Conservation (phyloP, 1,140 invertebrate genomes). For the Samia ricini region DNA sequence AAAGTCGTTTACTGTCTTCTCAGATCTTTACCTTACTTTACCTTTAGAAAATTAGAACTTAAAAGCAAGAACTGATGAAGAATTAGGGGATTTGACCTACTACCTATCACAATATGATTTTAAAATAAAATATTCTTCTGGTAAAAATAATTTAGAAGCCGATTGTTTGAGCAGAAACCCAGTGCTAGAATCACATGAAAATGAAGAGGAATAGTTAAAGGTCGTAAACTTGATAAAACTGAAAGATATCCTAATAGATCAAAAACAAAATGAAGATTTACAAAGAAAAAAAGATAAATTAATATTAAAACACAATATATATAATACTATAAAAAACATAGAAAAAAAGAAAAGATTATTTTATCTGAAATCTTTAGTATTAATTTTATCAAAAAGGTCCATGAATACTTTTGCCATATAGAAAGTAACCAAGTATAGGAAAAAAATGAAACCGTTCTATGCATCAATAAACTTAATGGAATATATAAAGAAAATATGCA, state of each 20-base stretch:
- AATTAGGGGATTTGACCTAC: too few relatives aligned
- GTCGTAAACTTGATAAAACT: constrained; percentile 5
- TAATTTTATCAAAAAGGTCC: too few relatives aligned
- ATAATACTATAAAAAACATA: too few relatives aligned
- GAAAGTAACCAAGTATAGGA: constrained; percentile 28
- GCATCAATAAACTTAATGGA: constrained; percentile 29
- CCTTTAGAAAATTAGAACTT: not conserved
- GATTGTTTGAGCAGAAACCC: too few relatives aligned
- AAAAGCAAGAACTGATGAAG: too few relatives aligned
- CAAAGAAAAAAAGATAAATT: not conserved
- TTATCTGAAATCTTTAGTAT: too few relatives aligned
- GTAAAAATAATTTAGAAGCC: constrained; percentile 46
- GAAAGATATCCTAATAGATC: constrained; percentile 5
- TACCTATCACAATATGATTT: too few relatives aligned
- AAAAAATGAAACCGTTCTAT: constrained; percentile 20
- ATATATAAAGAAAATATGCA: constrained; percentile 21
- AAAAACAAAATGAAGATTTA: constrained; percentile 6
- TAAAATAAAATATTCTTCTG: constrained; percentile 18
- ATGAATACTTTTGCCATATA: constrained; percentile 20
- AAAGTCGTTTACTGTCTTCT: too few relatives aligned
- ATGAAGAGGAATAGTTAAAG: constrained; percentile 4
- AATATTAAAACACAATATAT: not conserved
- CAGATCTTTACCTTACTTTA: too few relatives aligned
- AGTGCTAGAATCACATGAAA: constrained; percentile 16
- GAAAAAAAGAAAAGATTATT: too few relatives aligned